Evolutionary conservation across 2,797 vertebrate species (phyloP).

Genomic region (Gallinago nigripennis): DNA sequence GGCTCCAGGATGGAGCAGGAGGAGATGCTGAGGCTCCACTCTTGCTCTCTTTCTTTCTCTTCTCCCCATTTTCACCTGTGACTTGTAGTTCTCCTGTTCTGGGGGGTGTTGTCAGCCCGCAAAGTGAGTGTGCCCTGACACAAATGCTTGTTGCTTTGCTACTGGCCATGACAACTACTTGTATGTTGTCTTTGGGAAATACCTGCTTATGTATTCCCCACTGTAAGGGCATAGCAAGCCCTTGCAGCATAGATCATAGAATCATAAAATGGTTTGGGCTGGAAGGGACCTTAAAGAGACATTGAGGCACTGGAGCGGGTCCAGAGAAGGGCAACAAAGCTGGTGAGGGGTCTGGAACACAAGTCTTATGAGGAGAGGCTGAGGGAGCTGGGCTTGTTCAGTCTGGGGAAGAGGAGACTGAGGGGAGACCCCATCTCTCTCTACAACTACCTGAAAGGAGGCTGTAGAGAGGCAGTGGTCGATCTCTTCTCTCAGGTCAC

Average conservation of each 20-base stretch:
- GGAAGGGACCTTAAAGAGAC: too few species aligned
- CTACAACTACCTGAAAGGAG: too few species aligned
- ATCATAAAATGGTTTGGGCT: too few species aligned
- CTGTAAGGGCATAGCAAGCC: neutral
- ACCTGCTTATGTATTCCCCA: neutral
- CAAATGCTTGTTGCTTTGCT: neutral
- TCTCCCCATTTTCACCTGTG: neutral
- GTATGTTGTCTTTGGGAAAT: neutral
- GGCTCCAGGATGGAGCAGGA: neutral
- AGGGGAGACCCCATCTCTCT: too few species aligned
- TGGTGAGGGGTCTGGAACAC: too few species aligned
- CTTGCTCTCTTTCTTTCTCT: neutral
- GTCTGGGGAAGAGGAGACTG: too few species aligned
- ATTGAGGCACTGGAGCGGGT: too few species aligned
- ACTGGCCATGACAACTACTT: neutral
- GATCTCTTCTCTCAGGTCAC: too few species aligned
- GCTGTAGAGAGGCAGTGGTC: too few species aligned
- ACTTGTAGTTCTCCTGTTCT: neutral
- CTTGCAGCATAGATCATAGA: neutral
- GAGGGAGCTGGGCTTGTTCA: too few species aligned
- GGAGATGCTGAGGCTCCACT: neutral
- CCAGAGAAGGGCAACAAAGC: too few species aligned
- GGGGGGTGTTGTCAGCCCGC: neutral
- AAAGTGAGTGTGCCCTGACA: neutral
- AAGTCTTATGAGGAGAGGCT: too few species aligned